phyloP scores from a whole-genome alignment of 1,140 invertebrate genomes.

The Araneus ventricosus region DNA sequence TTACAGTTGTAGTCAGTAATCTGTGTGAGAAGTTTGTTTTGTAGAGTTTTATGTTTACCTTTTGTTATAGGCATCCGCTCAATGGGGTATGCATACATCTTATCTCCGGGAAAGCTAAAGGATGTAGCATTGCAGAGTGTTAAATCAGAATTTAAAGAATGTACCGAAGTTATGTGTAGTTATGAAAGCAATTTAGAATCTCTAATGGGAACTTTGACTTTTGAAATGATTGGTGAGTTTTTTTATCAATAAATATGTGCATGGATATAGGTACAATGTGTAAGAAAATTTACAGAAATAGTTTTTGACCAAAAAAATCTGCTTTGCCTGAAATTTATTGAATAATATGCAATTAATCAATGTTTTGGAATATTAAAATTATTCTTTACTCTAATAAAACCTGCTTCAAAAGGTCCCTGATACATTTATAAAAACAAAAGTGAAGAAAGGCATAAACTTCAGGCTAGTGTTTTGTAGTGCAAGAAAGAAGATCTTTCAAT shows the following conservation, averaged over 20 bases:
- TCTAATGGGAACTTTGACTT: conserved; percentile 82
- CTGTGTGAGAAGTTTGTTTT: not conserved
- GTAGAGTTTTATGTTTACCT: not conserved
- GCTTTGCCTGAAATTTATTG: too few relatives aligned
- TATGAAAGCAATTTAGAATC: conserved; percentile 83
- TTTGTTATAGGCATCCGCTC: conserved; percentile 79
- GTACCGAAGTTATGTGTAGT: conserved; percentile 82
- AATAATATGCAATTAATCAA: too few relatives aligned
- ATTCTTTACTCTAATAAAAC: too few relatives aligned
- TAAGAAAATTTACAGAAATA: too few relatives aligned
- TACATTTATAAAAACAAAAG: too few relatives aligned
- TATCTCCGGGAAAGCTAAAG: conserved; percentile 81
- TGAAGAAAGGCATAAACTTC: too few relatives aligned
- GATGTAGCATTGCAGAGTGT: conserved; percentile 82
- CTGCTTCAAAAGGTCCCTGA: too few relatives aligned
- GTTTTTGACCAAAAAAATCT: too few relatives aligned
- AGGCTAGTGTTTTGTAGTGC: too few relatives aligned
- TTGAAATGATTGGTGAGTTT: conserved; percentile 82
- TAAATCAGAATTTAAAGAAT: conserved; percentile 82
- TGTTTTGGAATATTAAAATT: too few relatives aligned
- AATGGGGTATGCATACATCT: conserved; percentile 82
- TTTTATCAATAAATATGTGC: not conserved
- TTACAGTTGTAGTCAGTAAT: not conserved
- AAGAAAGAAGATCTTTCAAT: too few relatives aligned
- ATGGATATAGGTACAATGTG: too few relatives aligned